These are phyloP conservation scores for Loris lydekkerianus DNA, from an alignment of 2,797 vertebrate species.

Conservation along the genomic window DNA sequence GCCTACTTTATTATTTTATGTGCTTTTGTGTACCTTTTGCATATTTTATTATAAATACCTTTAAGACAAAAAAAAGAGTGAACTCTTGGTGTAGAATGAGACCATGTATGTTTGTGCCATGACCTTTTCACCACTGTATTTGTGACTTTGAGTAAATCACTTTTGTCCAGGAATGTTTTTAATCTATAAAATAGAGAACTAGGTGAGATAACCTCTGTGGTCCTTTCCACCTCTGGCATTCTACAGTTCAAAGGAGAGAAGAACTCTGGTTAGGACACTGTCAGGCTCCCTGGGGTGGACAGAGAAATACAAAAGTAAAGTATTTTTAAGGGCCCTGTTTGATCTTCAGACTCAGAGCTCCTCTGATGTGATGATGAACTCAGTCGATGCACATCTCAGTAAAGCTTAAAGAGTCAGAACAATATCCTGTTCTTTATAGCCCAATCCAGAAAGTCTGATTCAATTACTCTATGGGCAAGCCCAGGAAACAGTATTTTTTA, in stretches of 20 bases:
- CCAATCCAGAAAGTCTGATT: constrained; percentile 21
- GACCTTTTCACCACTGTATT: not conserved
- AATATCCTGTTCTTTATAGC: constrained; percentile 49
- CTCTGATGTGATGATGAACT: constrained; percentile 21
- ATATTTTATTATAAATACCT: constrained; percentile 33
- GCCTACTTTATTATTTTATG: not conserved
- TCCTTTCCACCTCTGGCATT: not conserved
- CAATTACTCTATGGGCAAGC: constrained; percentile 38
- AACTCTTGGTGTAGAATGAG: not conserved
- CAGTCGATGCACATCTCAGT: not conserved
- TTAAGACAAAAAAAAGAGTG: not conserved
- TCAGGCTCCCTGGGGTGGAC: not conserved
- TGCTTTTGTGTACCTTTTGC: not conserved
- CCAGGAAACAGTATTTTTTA: constrained; percentile 54
- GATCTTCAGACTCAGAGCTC: not conserved
- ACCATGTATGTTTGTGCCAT: not conserved
- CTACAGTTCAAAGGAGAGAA: not conserved
- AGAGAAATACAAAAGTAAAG: not conserved
- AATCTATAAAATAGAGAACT: constrained; percentile 17
- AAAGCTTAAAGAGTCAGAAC: constrained; percentile 38
- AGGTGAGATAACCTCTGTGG: not conserved
- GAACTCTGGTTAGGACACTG: not conserved
- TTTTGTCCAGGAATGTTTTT: constrained; percentile 5
- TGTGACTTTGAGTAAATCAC: not conserved
- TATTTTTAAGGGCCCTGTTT: not conserved